These are phyloP conservation scores for Okapia johnstoni DNA, from an alignment of 2,113 vertebrate species.

Conservation along the genomic window DNA sequence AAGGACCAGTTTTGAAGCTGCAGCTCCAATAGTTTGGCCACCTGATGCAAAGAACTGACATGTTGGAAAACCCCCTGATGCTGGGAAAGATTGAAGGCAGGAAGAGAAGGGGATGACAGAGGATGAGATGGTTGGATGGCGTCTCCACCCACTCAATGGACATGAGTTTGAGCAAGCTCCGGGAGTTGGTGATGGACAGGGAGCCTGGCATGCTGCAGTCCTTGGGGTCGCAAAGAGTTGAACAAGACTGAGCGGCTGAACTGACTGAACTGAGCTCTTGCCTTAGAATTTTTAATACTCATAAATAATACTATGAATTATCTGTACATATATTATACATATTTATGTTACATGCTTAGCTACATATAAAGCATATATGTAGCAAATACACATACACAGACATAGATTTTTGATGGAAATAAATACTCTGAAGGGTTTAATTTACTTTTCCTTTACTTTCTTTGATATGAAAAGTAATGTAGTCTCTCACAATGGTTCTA, in stretches of 20 bases:
- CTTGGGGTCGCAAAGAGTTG: not conserved
- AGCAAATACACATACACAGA: not conserved
- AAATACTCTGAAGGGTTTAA: not conserved
- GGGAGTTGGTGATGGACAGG: not conserved
- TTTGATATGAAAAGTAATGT: not conserved
- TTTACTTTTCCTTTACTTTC: slow-evolving; percentile 29
- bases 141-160: not conserved
- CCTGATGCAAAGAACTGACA: not conserved
- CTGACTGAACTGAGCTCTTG: not conserved
- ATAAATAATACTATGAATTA: not conserved
- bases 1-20: not conserved
- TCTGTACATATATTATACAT: not conserved
- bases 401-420: not conserved
- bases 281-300: not conserved
- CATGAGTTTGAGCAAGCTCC: not conserved
- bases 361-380: not conserved
- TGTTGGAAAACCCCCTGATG: not conserved
- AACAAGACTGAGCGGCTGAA: not conserved
- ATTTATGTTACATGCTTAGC: not conserved
- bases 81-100: not conserved
- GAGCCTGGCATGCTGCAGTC: not conserved
- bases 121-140: not conserved
- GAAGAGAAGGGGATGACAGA: not conserved
- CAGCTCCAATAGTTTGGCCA: not conserved
- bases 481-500: not conserved